Evolutionary conservation across 2,797 vertebrate species (phyloP).

Genomic region (Lutra lutra): DNA sequence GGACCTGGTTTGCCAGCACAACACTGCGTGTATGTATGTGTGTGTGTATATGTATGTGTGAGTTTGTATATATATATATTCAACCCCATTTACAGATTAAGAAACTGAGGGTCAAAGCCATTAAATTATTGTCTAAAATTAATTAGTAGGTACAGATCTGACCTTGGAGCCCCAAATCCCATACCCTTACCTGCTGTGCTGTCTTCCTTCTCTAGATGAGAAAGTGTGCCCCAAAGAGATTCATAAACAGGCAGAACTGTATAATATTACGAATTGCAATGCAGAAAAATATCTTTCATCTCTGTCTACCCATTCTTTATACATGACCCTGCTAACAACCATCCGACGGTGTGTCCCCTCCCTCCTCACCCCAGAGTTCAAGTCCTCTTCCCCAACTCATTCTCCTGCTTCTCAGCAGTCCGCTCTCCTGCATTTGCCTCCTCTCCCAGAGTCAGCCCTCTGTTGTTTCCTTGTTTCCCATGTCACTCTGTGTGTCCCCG

Average conservation of each 20-base stretch:
- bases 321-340: neutral
- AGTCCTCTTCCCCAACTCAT: neutral
- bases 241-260: neutral
- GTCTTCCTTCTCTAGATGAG: neutral
- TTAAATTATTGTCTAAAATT: neutral
- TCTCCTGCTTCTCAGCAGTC: neutral
- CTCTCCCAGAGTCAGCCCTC: slow-evolving; percentile 24
- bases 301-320: neutral
- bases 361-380: neutral
- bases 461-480: neutral
- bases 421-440: neutral
- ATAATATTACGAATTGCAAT: neutral
- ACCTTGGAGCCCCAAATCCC: neutral
- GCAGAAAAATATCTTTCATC: neutral
- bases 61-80: neutral
- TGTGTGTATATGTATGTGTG: neutral
- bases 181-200: neutral
- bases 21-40: neutral
- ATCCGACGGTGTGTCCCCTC: neutral
- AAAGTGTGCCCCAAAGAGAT: neutral
- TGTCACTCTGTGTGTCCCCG: neutral
- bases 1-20: neutral
- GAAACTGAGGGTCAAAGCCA: neutral
- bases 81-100: neutral
- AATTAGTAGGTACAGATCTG: neutral